Evolutionary conservation across 2,888 invertebrate genomes (phyloP).

Genomic region (Oscheius onirici): DNA sequence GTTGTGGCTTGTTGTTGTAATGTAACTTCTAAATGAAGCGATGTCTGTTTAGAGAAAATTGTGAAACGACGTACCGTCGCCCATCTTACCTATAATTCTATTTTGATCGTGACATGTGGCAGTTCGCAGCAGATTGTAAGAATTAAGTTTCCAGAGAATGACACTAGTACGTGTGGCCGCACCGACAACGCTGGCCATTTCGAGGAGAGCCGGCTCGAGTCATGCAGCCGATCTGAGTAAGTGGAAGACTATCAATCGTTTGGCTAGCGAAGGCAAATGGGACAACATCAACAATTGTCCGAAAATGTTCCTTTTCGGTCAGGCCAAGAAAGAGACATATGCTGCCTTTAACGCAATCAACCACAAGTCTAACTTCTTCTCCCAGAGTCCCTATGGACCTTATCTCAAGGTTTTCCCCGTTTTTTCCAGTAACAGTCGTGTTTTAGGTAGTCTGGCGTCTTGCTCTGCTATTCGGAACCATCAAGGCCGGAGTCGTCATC

Average conservation of each 20-base stretch:
- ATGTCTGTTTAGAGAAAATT: background rate
- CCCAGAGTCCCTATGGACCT: slow-evolving; percentile 52
- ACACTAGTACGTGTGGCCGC: slow-evolving; percentile 15
- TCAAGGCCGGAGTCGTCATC: slow-evolving; percentile 48
- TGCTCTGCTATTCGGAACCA: slow-evolving; percentile 47
- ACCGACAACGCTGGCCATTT: background rate
- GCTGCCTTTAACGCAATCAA: slow-evolving; percentile 50
- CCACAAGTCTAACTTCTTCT: slow-evolving; percentile 49
- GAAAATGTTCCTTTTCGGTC: slow-evolving; percentile 54
- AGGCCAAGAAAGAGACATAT: slow-evolving; percentile 53
- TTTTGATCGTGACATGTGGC: no score
- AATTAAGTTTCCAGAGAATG: slow-evolving; percentile 3
- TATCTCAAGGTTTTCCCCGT: slow-evolving; percentile 41
- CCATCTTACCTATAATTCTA: background rate
- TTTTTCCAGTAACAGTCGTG: background rate
- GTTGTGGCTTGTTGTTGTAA: slow-evolving; percentile 18
- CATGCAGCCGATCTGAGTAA: slow-evolving; percentile 26
- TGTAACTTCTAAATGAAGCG: slow-evolving; percentile 12
- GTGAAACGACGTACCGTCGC: background rate
- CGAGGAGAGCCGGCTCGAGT: background rate
- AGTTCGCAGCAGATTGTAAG: no score
- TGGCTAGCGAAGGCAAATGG: slow-evolving; percentile 65
- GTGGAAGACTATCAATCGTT: slow-evolving; percentile 62
- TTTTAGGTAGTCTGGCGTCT: slow-evolving; percentile 40
- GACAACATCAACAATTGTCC: slow-evolving; percentile 64